phyloP scores from a whole-genome alignment of 2,888 invertebrate genomes.

The Stramonita haemastoma region DNA sequence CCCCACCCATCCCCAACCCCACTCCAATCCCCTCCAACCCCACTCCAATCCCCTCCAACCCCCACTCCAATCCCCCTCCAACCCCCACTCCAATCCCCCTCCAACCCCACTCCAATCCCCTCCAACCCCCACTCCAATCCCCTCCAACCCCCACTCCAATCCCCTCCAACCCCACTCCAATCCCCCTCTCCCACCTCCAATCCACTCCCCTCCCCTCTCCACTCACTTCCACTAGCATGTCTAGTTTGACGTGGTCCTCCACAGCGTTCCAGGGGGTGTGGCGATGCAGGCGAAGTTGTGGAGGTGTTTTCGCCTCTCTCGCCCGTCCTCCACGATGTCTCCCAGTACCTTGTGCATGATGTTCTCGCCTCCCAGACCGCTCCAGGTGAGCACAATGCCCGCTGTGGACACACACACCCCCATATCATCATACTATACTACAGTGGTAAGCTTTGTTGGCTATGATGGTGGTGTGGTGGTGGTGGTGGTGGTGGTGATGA shows the following conservation, averaged over 20 bases:
- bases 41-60: too few relatives aligned
- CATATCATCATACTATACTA: not conserved
- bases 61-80: too few relatives aligned
- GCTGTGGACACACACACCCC: not conserved
- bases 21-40: too few relatives aligned
- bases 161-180: too few relatives aligned
- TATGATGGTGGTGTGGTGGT: not conserved
- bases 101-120: too few relatives aligned
- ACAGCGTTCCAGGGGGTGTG: constrained; percentile 12
- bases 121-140: too few relatives aligned
- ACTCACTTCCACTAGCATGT: not conserved
- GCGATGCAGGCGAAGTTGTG: constrained; percentile 13
- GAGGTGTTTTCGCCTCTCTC: not conserved
- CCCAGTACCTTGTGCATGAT: not conserved
- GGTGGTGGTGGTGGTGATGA: not conserved
- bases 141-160: too few relatives aligned
- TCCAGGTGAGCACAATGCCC: constrained; percentile 31
- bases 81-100: too few relatives aligned
- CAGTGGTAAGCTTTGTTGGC: not conserved
- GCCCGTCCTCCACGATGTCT: not conserved
- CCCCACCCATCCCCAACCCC: too few relatives aligned
- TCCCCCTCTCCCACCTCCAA: too few relatives aligned
- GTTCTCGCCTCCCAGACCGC: constrained; percentile 14
- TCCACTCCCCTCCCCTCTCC: too few relatives aligned
- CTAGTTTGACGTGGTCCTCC: not conserved